Evolutionary conservation across 2,113 vertebrate species (phyloP).

Genomic region (Galbula dea): DNA sequence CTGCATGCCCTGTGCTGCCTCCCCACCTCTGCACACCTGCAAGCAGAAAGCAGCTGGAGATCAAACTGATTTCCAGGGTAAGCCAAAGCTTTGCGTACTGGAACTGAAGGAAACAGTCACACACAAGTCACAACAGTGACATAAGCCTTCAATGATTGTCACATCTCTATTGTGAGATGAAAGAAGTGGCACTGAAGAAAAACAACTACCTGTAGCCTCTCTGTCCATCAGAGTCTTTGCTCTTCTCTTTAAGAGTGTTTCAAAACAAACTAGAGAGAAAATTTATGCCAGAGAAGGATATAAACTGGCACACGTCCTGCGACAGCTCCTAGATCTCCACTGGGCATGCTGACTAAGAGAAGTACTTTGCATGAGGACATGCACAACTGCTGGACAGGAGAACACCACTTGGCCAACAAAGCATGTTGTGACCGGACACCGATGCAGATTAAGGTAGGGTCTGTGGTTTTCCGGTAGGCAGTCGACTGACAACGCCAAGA

Average conservation of each 20-base stretch:
- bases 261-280: neutral
- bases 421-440: constrained; percentile 50
- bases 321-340: neutral
- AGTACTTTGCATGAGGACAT: neutral
- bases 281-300: neutral
- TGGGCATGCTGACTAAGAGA: neutral
- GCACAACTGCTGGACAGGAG: constrained; percentile 2
- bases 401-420: neutral
- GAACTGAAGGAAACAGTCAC: neutral
- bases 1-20: rapidly evolving
- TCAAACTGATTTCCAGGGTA: neutral
- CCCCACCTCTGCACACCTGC: no score
- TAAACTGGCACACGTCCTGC: neutral
- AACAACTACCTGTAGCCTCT: neutral
- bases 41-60: neutral
- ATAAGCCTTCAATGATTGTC: neutral
- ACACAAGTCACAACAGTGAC: neutral
- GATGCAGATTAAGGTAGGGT: constrained; percentile 31
- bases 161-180: neutral
- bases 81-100: neutral
- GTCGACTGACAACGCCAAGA: constrained; percentile 46
- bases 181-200: neutral
- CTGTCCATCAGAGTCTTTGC: neutral
- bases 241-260: neutral
- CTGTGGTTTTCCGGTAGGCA: constrained; percentile 68